Evolutionary conservation across 1,140 invertebrate species (phyloP).

Genomic region (Zaprionus inermis): DNA sequence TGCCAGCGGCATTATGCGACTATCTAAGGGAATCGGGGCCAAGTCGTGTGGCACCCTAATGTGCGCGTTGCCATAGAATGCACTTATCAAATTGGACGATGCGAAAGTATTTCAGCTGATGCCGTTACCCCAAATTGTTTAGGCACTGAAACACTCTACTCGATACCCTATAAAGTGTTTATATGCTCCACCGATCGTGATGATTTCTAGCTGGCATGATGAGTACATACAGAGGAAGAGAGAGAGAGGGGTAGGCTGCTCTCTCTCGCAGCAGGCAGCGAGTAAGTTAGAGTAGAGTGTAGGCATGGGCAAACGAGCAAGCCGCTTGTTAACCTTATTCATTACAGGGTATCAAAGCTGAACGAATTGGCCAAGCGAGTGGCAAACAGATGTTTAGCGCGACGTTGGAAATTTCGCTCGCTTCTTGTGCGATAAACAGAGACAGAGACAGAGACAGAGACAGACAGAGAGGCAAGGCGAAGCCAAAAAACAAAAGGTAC

Average conservation of each 20-base stretch:
- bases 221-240: too few relatives aligned
- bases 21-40: background rate
- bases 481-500: slow-evolving; percentile 14
- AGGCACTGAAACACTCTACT: background rate
- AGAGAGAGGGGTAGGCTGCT: too few relatives aligned
- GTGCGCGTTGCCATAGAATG: background rate
- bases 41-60: background rate
- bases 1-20: background rate
- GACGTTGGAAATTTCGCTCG: background rate
- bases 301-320: too few relatives aligned
- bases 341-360: background rate
- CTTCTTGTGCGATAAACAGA: background rate
- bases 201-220: too few relatives aligned
- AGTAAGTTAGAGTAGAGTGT: too few relatives aligned
- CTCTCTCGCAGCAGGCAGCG: too few relatives aligned
- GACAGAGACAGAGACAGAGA: slow-evolving; percentile 5
- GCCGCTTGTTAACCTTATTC: too few relatives aligned
- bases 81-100: slow-evolving; percentile 7
- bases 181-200: background rate
- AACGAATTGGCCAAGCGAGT: slow-evolving; percentile 3
- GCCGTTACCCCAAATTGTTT: background rate
- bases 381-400: slow-evolving; percentile 11
- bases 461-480: background rate
- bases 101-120: background rate
- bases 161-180: background rate